Percentiles rank a stretch among this genome's conserved stretches.
Evolutionary conservation across 35 echinoderm and acorn worm genomes (phyloP).

Genomic region (Amphiura filiformis): DNA sequence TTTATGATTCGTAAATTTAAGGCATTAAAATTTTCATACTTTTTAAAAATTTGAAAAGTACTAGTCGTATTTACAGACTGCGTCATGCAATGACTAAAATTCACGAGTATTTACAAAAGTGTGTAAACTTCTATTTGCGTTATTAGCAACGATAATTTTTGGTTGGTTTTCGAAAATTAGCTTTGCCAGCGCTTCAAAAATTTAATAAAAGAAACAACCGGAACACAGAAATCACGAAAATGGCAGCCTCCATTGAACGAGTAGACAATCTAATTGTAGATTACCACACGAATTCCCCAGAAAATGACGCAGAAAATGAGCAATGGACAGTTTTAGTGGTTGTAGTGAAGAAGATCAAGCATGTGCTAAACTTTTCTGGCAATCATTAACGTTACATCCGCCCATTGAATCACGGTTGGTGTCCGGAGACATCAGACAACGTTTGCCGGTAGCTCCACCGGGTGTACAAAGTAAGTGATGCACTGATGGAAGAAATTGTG

Average conservation of each 20-base stretch:
- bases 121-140: too few relatives aligned
- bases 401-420: conserved; percentile 95
- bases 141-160: too few relatives aligned
- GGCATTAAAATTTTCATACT: too few relatives aligned
- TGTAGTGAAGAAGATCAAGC: conserved; percentile 88
- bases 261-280: background rate
- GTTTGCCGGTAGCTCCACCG: conserved; percentile 67
- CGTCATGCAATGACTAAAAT: too few relatives aligned
- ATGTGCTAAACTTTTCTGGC: conserved; percentile 95
- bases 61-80: too few relatives aligned
- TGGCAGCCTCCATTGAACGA: background rate
- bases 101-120: too few relatives aligned
- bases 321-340: conserved; percentile 68
- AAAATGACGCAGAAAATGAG: conserved; percentile 1
- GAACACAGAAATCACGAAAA: background rate
- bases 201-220: conserved; percentile 19
- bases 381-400: conserved; percentile 88
- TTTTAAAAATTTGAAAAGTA: too few relatives aligned
- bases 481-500: too few relatives aligned
- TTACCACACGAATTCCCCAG: background rate
- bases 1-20: too few relatives aligned
- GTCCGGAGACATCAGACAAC: conserved; percentile 84
- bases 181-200: too few relatives aligned
- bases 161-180: too few relatives aligned
- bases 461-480: conserved; percentile 45